Base-by-base conservation (phyloP, 2,888 invertebrate genomes). In the Timema podura region DNA sequence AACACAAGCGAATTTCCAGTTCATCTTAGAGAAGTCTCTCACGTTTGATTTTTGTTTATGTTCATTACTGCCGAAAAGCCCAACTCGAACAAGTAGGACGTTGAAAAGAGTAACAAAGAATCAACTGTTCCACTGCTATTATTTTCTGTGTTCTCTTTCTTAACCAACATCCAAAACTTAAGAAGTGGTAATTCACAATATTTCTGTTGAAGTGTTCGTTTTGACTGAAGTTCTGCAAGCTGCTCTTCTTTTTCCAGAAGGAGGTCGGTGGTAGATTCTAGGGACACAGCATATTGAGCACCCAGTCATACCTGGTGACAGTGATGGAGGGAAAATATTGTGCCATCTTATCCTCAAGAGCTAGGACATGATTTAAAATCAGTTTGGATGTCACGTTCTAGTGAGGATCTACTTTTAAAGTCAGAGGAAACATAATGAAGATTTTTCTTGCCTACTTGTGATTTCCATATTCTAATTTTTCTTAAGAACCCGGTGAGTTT, bases 391-490 rank as follows among this genome's bases (percentile, higher is more conserved):
- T 57, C 13, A n/a, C 30, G 57, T n/a, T 57, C 57, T 11, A 15
- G 16, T 11, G 15, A 10, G 15, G 57, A 0, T 16, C 30, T 30
- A 16, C 15, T 5, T 30, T 57, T 5, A 13, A 13, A 57, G 30
- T 15, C 30, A 9, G 9, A 5, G 30, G 57, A 30, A n/a, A 57
- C 8, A 15, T 16, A 16, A n/a, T 57, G 7, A 57, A 8, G 57
- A 57, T 57, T 57, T 57, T 57, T 57, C 13, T 11, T 57, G 15
- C 30, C 5, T 11, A 57, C 7, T 6, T 57, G 5, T n/a, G 5
- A 57, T 57, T 57, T 57, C n/a, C 57, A n/a, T 57, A 57, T 57
- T 57, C 8, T 2, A 57, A 57, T 15, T n/a, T 57, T 57, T 13
- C n/a, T 57, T 57, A 57, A 57, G 13, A 57, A 57, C 57, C 5